Evolutionary conservation across 2,888 invertebrate species (phyloP), one percentile per base, ranked within the genome.

Genomic region (Cancer borealis): DNA sequence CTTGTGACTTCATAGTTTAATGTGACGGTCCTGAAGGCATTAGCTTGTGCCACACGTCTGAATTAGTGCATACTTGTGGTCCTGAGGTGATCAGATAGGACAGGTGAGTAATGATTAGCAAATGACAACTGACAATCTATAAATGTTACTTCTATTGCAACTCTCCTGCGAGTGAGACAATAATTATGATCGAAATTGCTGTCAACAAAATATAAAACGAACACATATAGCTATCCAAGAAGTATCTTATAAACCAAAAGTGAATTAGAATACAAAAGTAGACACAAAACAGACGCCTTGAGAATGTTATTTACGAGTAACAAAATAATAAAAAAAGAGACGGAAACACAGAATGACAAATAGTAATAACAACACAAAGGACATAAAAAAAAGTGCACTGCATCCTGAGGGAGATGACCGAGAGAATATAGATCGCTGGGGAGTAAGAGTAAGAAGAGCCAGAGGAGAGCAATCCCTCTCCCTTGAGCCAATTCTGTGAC

Each of bases 11-110:
- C 66, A 66, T n/a, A 14, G 4, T 21, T n/a, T n/a, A 66, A 10
- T n/a, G n/a, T n/a, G 6, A n/a, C 66, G 6, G n/a, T 66, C 17
- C 66, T 66, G 21, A n/a, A n/a, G 66, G n/a, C 1, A n/a, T 5
- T n/a, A 66, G n/a, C 66, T 66, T 66, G 21, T n/a, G 66, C n/a
- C n/a, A 66, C 66, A 66, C 66, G n/a, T n/a, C 66, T 66, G 66
- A 4, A n/a, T 66, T 66, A 66, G 66, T 66, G n/a, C 66, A 66
- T 66, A n/a, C 66, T n/a, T 66, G 66, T 66, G 66, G 21, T n/a
- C 66, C n/a, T 12, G 14, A 17, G 54, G n/a, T 66, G 14, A n/a
- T 21, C 6, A 66, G 66, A 66, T n/a, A n/a, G 17, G 2, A n/a
- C n/a, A 21, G n/a, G 66, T 66, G 66, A 66, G 4, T 66, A 66